Conservation (phyloP, 64 coral and sea anemone species). For the Dendrophyllia cribrosa region DNA sequence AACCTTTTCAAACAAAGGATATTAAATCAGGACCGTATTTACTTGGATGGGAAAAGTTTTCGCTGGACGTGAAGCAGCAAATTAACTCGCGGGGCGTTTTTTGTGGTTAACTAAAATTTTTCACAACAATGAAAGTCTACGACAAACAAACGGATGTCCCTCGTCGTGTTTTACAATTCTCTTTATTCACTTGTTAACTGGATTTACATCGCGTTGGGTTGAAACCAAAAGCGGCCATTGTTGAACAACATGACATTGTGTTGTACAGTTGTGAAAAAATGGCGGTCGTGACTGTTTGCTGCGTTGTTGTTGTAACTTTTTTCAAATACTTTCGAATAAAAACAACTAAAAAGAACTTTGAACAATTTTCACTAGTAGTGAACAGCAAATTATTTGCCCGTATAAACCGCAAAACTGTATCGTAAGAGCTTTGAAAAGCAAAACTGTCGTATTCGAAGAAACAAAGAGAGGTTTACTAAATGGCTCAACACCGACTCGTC, state of each 20-base stretch:
- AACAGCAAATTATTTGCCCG: not conserved
- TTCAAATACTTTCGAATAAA: constrained; percentile 23
- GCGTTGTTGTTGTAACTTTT: constrained; percentile 3
- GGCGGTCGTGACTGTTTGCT: not conserved
- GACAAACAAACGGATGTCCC: not conserved
- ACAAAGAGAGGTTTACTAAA: no score
- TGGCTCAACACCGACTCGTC: not conserved
- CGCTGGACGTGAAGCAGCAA: not conserved
- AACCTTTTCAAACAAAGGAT: constrained; percentile 40
- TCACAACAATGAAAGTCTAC: not conserved
- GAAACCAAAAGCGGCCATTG: not conserved
- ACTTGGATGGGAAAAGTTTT: not conserved
- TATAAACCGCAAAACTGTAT: not conserved
- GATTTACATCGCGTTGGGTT: not conserved
- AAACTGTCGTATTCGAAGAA: not conserved
- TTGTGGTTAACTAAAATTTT: constrained; percentile 15
- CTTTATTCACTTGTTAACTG: not conserved
- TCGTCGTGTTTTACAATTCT: not conserved
- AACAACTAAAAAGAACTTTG: not conserved
- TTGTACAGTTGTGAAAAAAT: constrained; percentile 16
- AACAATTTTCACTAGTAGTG: not conserved
- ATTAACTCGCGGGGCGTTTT: constrained; percentile 1
- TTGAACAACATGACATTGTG: not conserved
- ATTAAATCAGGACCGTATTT: constrained; percentile 7
- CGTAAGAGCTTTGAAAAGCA: not conserved